Evolutionary conservation across 2,797 vertebrate genomes (phyloP).

Genomic region (Phaenicophaeus curvirostris): DNA sequence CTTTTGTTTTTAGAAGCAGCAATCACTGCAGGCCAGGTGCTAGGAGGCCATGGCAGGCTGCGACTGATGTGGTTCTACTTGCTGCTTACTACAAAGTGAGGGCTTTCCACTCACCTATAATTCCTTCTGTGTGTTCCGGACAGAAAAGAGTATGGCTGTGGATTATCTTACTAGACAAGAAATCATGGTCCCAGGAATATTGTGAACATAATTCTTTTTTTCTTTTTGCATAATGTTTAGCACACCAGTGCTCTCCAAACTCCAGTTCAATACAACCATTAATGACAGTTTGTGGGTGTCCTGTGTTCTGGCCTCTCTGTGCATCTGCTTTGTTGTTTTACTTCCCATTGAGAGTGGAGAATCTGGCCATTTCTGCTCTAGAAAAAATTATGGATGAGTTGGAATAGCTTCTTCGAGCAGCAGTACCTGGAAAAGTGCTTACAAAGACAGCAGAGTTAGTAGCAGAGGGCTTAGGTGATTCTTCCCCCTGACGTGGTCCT

Average conservation of each 20-base stretch:
- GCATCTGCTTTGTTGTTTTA: background rate
- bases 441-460: background rate
- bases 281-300: background rate
- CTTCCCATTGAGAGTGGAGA: background rate
- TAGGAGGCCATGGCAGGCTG: background rate
- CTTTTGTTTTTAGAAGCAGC: background rate
- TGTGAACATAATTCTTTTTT: background rate
- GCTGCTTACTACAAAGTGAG: background rate
- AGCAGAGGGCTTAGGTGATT: background rate
- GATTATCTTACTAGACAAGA: background rate
- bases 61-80: background rate
- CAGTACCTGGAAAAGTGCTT: background rate
- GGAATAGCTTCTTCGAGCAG: background rate
- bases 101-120: background rate
- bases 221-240: background rate
- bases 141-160: background rate
- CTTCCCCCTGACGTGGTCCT: background rate
- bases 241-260: background rate
- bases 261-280: background rate
- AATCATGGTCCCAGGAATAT: background rate
- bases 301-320: background rate
- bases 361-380: background rate
- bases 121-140: background rate
- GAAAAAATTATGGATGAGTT: background rate
- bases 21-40: background rate